Base-by-base conservation (phyloP, 2,113 vertebrate genomes). In the Pelusios castaneus region DNA sequence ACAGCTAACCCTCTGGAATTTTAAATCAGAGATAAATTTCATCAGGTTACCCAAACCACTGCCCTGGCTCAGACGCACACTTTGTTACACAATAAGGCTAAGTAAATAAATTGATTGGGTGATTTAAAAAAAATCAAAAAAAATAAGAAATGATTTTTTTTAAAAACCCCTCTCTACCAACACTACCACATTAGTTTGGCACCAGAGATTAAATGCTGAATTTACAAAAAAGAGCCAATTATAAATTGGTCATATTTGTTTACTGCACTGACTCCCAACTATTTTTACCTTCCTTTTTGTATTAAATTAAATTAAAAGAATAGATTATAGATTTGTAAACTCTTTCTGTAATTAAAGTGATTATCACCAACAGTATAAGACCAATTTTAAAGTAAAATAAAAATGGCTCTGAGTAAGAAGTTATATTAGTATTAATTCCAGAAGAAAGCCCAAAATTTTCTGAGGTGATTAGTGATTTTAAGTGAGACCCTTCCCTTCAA, bases 11-110 rank as follows among this genome's bases (percentile, higher is more conserved):
- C 47, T 47, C 47, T 47, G 47, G 47, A 47, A 47, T 10, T 90
- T 89, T 88, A 94, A 51, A 70, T 17, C 89, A 93, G 92, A 73
- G 5, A 90, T 22, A 43, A 83, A 52, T 89, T 94, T 81, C 87
- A 95, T 95, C 94, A 89, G 78, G 91, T 94, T 95, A 92, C 94
- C 83, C 70, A 54, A n/a, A 54, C 80, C 31, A 89, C 58, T 82
- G 78, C 21, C 43, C 90, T 19, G 73, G 89, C 52, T 82, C 38
- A 91, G 85, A 95, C 88, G 90, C 51, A 90, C 31, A 52, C 88
- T 87, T 76, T n/a, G 86, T 81, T 84, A 92, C 14, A 88, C 41
- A 88, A 70, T 27, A 93, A 80, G 6, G 51, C 5, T 89, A 91
- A 95, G 52, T 89, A 94, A 90, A 95, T 49, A 87, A 85, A 52